Conservation (phyloP, 2,113 vertebrate species). For the Leuciscus idus region DNA sequence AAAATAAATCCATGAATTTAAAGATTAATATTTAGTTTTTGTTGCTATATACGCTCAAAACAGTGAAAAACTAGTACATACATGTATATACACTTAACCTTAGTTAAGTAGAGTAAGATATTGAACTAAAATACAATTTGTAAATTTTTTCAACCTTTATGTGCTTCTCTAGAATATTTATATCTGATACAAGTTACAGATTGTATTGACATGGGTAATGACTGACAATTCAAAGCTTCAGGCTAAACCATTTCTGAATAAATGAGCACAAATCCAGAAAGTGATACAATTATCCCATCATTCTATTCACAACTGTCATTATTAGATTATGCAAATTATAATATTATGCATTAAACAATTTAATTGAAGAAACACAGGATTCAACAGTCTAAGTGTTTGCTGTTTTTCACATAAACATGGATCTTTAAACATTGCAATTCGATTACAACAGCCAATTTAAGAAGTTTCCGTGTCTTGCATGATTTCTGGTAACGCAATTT, state of each 20-base stretch:
- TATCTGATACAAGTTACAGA: background rate
- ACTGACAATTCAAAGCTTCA: background rate
- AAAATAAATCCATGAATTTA: no score
- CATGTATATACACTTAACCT: no score
- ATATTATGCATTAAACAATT: constrained; percentile 5
- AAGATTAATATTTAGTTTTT: no score
- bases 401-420: background rate
- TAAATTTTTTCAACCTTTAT: background rate
- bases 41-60: no score
- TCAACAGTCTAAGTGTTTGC: background rate
- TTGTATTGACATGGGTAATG: background rate
- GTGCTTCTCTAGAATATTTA: background rate
- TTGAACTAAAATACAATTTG: no score
- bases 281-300: background rate
- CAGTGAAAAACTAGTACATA: no score
- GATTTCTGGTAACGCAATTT: constrained; percentile 60
- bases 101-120: no score
- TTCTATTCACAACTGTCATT: background rate
- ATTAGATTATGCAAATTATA: background rate
- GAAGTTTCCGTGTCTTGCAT: constrained; percentile 44
- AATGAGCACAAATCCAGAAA: background rate
- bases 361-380: background rate
- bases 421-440: constrained; percentile 16
- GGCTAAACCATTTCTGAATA: background rate
- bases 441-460: constrained; percentile 46